Percentiles rank a stretch among this genome's conserved stretches.
Evolutionary conservation across 2,888 invertebrate genomes (phyloP).

Genomic region (Smittia aterrima): DNA sequence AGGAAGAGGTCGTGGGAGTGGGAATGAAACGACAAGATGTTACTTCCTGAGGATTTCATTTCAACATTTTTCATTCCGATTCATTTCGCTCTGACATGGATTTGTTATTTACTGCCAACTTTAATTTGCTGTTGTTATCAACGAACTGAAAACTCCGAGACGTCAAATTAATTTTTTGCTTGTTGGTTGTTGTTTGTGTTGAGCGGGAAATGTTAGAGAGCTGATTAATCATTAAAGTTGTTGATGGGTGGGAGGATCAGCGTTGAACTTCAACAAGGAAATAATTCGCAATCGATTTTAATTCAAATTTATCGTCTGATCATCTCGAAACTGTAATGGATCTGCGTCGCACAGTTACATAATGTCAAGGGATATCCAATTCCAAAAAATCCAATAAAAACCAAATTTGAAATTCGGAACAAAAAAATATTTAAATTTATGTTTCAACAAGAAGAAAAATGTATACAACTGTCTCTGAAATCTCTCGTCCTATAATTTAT

Average conservation of each 20-base stretch:
- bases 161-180: neutral
- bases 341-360: no score
- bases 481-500: conserved; percentile 20
- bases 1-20: neutral
- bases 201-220: neutral
- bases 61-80: neutral
- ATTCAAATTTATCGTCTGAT: neutral
- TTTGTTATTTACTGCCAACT: neutral
- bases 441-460: neutral
- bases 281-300: neutral
- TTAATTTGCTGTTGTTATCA: neutral
- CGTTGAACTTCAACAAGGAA: neutral
- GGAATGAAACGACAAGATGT: conserved; percentile 22
- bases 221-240: neutral
- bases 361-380: neutral
- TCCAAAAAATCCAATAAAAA: conserved; percentile 3
- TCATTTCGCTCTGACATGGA: neutral
- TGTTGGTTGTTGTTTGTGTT: neutral
- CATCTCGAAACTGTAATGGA: neutral
- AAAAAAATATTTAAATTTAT: neutral
- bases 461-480: neutral
- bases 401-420: neutral
- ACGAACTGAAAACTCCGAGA: neutral
- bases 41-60: neutral
- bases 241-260: no score